These are phyloP conservation scores for Sylvilagus bachmani DNA, from an alignment of 2,113 vertebrate genomes.

Conservation along the genomic window DNA sequence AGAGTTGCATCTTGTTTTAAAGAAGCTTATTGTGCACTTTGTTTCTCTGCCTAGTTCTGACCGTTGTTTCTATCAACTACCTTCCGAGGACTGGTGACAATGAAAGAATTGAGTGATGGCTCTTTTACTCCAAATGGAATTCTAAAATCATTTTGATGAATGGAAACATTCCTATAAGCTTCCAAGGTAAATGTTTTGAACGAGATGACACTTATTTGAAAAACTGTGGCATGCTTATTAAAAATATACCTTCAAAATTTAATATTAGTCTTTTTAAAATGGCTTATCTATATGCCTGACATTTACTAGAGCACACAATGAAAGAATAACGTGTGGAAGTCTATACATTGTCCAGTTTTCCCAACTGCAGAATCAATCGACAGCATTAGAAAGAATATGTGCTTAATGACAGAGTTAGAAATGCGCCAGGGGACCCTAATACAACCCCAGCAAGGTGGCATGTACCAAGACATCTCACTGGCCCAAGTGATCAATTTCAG, in stretches of 20 bases:
- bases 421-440: too few species aligned
- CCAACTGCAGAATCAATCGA: neutral
- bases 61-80: neutral
- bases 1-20: neutral
- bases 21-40: neutral
- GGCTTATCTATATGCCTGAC: neutral
- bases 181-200: neutral
- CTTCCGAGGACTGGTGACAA: neutral
- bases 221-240: conserved; percentile 12
- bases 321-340: neutral
- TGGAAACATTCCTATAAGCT: neutral
- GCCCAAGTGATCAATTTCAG: too few species aligned
- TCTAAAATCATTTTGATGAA: conserved; percentile 21
- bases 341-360: neutral
- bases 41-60: conserved; percentile 1
- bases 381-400: neutral
- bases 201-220: neutral
- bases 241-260: neutral
- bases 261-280: neutral
- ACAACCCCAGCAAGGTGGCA: too few species aligned
- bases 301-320: neutral
- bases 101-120: neutral
- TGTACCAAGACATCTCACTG: too few species aligned
- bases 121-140: conserved; percentile 36
- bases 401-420: too few species aligned